Conservation (phyloP, 2,113 vertebrate species). For the Trichomycterus rosablanca region DNA sequence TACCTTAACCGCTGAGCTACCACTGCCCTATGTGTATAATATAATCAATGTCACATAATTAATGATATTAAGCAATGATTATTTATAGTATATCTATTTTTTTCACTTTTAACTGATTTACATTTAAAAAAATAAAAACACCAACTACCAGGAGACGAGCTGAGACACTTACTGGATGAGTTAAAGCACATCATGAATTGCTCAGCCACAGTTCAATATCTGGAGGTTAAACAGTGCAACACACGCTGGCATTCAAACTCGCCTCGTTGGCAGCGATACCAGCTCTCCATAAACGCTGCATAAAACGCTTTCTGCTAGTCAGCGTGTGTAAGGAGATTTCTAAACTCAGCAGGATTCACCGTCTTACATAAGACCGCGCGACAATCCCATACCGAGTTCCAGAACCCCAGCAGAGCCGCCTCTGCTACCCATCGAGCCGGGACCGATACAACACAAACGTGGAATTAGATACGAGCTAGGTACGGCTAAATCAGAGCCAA, state of each 20-base stretch:
- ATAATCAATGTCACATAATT: too few relatives aligned
- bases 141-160: neutral
- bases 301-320: conserved; percentile 9
- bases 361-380: neutral
- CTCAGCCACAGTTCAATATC: neutral
- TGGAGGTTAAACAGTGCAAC: conserved; percentile 1
- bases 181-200: neutral
- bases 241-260: conserved; percentile 5
- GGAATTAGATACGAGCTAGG: conserved; percentile 16
- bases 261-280: conserved; percentile 11
- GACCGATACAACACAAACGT: conserved; percentile 9
- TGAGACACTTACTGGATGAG: neutral
- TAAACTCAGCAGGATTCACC: neutral
- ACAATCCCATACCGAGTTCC: neutral
- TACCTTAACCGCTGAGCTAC: too few relatives aligned
- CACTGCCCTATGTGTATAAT: too few relatives aligned
- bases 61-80: too few relatives aligned
- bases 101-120: too few relatives aligned
- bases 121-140: too few relatives aligned
- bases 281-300: conserved; percentile 4
- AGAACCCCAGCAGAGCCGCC: conserved; percentile 7
- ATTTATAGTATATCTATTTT: too few relatives aligned
- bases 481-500: neutral
- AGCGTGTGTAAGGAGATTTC: conserved; percentile 8
- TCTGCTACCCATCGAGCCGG: conserved; percentile 1